Percentiles rank a stretch among this genome's conserved stretches.
These are phyloP conservation scores for Crypturellus tataupa DNA, from an alignment of 2,797 vertebrate species.

Conservation along the genomic window DNA sequence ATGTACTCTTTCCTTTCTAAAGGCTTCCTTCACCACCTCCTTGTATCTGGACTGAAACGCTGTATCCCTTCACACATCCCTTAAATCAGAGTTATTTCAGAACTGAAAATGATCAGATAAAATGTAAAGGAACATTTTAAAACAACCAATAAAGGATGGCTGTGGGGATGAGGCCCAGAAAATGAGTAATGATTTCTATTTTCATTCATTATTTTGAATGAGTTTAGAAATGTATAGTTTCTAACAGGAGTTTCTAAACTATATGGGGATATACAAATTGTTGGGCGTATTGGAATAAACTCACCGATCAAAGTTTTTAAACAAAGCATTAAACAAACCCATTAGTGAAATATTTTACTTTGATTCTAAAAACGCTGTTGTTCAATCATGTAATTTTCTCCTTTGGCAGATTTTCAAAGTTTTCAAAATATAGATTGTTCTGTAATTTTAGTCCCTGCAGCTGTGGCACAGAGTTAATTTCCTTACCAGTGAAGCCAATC, in stretches of 20 bases:
- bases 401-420: slow-evolving; percentile 80
- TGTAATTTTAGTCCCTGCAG: slow-evolving; percentile 75
- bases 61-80: too few species aligned
- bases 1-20: not conserved
- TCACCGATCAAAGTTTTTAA: not conserved
- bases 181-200: not conserved
- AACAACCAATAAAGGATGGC: not conserved
- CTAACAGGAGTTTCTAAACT: not conserved
- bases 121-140: not conserved
- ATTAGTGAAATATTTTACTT: slow-evolving; percentile 71
- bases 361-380: slow-evolving; percentile 49
- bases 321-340: slow-evolving; percentile 42
- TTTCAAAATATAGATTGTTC: slow-evolving; percentile 78
- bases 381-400: slow-evolving; percentile 80
- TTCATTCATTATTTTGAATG: not conserved
- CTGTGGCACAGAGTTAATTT: slow-evolving; percentile 78
- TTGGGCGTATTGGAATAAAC: not conserved
- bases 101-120: not conserved
- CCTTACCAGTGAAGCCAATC: slow-evolving; percentile 67
- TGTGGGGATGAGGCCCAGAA: not conserved
- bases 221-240: not conserved
- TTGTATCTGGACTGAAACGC: not conserved
- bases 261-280: not conserved
- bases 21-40: not conserved
- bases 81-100: not conserved